Conservation (phyloP, 2,113 vertebrate genomes). For the Tyrannus savana region DNA sequence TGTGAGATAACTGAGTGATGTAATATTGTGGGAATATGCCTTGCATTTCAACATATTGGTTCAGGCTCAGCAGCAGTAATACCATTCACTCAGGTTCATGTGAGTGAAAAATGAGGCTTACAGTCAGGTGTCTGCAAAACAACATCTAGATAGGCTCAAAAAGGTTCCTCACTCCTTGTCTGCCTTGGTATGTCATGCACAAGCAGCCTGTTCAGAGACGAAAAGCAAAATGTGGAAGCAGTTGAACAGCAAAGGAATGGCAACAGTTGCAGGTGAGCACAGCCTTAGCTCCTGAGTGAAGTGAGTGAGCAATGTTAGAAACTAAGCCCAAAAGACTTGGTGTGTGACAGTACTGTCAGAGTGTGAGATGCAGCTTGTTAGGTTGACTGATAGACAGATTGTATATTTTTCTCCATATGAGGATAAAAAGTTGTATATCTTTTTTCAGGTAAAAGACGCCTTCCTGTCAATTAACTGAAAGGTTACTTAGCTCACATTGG, state of each 20-base stretch:
- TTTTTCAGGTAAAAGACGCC: not conserved
- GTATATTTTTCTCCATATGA: not conserved
- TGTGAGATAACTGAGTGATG: not conserved
- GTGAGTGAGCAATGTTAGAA: not conserved
- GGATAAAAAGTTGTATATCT: not conserved
- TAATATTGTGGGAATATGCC: not conserved
- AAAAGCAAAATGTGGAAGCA: not conserved
- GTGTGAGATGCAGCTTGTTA: not conserved
- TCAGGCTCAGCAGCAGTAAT: not conserved
- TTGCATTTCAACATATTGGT: not conserved
- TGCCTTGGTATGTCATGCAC: rapidly evolving
- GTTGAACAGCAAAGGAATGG: not conserved
- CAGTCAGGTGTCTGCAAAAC: not conserved
- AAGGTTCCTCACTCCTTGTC: not conserved
- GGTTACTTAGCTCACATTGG: not conserved
- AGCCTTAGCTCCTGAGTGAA: not conserved
- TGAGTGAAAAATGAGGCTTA: not conserved
- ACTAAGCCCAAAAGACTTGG: not conserved
- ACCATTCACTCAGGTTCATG: not conserved
- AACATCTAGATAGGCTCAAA: not conserved
- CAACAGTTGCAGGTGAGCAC: not conserved
- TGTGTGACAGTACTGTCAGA: not conserved
- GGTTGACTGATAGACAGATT: not conserved
- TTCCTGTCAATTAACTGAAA: not conserved
- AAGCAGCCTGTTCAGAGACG: not conserved